Conservation (phyloP, 2,797 vertebrate genomes). For the Melanotaenia maccullochi region DNA sequence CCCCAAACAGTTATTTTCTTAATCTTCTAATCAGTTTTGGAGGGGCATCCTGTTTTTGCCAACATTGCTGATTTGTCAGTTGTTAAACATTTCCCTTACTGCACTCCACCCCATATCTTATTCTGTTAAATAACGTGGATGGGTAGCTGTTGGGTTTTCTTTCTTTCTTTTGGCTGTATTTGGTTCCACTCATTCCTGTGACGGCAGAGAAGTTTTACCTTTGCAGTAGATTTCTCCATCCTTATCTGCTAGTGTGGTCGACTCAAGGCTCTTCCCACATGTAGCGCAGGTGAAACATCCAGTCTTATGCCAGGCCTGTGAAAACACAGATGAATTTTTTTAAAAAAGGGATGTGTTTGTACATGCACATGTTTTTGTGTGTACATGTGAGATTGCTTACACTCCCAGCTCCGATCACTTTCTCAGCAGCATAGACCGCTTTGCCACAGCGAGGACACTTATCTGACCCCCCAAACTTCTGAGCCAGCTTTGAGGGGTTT, state of each 20-base stretch:
- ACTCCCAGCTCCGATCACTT: conserved; percentile 93
- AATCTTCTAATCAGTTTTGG: background rate
- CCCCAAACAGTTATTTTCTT: background rate
- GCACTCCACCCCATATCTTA: background rate
- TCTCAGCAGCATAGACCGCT: conserved; percentile 92
- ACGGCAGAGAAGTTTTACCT: conserved; percentile 66
- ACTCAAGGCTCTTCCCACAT: conserved; percentile 94
- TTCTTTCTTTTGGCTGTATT: no score
- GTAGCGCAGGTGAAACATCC: conserved; percentile 92
- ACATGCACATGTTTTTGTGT: background rate
- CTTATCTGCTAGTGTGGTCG: conserved; percentile 91
- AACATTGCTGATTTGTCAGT: background rate
- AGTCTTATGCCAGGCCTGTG: conserved; percentile 92
- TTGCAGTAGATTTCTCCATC: conserved; percentile 90
- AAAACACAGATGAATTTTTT: conserved; percentile 11
- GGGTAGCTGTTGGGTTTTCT: background rate
- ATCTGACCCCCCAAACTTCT: conserved; percentile 89
- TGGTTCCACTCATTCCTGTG: background rate
- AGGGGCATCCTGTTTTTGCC: background rate
- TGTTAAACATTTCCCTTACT: background rate
- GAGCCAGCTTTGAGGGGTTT: conserved; percentile 87
- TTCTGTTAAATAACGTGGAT: background rate
- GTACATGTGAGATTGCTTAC: conserved; percentile 75
- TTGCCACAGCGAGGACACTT: conserved; percentile 91
- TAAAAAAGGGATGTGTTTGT: background rate